Base-by-base conservation (phyloP, 2,113 vertebrate species). In the Psilopogon haemacephalus region DNA sequence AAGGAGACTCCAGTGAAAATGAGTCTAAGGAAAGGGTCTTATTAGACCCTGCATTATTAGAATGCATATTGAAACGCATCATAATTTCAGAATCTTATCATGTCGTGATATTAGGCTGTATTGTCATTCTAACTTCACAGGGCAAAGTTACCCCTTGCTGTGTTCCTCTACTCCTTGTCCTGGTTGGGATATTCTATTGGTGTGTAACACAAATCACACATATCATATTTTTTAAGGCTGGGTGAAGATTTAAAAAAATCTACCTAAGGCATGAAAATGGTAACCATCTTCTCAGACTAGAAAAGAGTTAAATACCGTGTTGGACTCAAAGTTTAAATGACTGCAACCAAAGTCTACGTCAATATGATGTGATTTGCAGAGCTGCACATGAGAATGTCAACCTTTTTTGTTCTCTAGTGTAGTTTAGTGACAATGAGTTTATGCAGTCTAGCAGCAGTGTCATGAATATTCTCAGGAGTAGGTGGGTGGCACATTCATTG, bases 351-450 rank as follows among this genome's bases (percentile, higher is more conserved):
- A 54, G 63, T 73, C 42, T 84, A 9, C 69, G 60, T 91, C 80
- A 93, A 86, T 60, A 82, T 0, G 13, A 59, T 75, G 52, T 87
- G 73, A 86, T 86, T 88, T 85, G 23, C 35, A 88, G 50, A 83
- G 38, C 54, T 86, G 26, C 2, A 1, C 17, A 1, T 84, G 44
- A 93, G 81, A 93, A 89, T 84, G 70, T 77, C 88, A 95, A 5
- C 60, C 50, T 71, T 75, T 86, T 91, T 90, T 74, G 85, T 89
- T 94, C 90, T 52, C 77, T 18, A 12, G 19, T 63, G 32, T 67
- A 73, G 48, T 94, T 79, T 74, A 86, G 77, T 55, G 73, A 92
- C 46, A 92, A 71, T 84, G 90, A 92, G 74, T 94, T 95, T 83
- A 85, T 16, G 77, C 46, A 86, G 80, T 90, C 93, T 83, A 95